Evolutionary conservation across 2,113 vertebrate genomes (phyloP).

Genomic region (Pteronura brasiliensis): DNA sequence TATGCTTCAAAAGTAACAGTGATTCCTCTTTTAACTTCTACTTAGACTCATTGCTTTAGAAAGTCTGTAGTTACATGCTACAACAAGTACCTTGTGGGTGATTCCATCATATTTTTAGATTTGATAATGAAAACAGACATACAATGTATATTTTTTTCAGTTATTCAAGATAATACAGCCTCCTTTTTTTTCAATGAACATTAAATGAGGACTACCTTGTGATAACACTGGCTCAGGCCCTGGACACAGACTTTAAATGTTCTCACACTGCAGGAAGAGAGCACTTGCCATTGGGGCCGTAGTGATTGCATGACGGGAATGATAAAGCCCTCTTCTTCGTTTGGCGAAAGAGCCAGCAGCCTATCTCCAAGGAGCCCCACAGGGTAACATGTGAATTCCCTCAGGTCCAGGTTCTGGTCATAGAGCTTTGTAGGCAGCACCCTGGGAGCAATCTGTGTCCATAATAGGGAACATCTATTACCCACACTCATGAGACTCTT

Average conservation of each 20-base stretch:
- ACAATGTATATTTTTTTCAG: neutral
- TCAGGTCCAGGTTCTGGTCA: neutral
- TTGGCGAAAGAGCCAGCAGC: neutral
- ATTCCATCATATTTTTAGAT: neutral
- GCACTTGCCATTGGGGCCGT: neutral
- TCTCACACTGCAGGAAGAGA: neutral
- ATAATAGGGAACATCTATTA: neutral
- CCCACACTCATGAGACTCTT: neutral
- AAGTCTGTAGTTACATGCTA: neutral
- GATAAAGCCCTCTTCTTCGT: neutral
- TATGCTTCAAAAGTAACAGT: neutral
- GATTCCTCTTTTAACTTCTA: neutral
- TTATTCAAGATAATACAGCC: neutral
- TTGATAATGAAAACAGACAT: neutral
- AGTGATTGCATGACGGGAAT: neutral
- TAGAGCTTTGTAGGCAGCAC: neutral
- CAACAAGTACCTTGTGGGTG: neutral
- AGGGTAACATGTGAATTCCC: neutral
- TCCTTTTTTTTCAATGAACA: neutral
- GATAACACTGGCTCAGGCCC: neutral
- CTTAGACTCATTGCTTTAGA: neutral
- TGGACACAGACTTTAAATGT: neutral
- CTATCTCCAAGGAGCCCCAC: neutral
- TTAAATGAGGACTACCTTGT: neutral
- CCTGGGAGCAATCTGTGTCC: neutral